Conservation (phyloP, 2,113 vertebrate species). For the Spea multiplicata region DNA sequence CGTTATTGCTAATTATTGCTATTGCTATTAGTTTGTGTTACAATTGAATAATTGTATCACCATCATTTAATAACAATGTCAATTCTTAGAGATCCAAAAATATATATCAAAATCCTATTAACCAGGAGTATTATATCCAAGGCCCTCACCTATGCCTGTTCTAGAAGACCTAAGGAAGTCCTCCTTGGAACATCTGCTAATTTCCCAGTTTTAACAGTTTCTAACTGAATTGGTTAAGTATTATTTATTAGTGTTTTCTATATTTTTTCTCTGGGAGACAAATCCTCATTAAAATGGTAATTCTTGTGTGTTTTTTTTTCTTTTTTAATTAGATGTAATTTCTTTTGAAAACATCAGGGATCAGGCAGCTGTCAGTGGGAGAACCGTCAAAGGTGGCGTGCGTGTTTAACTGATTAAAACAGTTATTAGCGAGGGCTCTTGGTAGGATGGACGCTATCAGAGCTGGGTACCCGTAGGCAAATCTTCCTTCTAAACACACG, state of each 20-base stretch:
- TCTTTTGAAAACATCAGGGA: constrained; percentile 36
- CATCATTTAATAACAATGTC: no score
- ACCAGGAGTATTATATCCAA: no score
- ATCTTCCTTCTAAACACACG: neutral
- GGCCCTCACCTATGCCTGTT: no score
- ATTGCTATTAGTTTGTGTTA: no score
- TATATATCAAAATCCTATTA: no score
- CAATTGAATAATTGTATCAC: no score
- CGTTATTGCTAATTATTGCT: no score
- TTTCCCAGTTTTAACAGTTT: neutral
- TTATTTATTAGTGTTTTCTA: neutral
- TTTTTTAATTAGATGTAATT: constrained; percentile 44
- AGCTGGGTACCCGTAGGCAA: neutral
- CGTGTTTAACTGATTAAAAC: constrained; percentile 42
- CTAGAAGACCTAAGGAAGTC: neutral
- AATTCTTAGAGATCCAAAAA: no score
- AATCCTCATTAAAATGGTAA: constrained; percentile 47
- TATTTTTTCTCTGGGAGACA: constrained; percentile 21
- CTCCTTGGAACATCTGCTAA: neutral
- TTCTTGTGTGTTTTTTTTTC: constrained; percentile 26
- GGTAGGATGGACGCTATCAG: neutral
- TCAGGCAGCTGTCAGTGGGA: constrained; percentile 41
- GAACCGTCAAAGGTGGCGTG: constrained; percentile 34
- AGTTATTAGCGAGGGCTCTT: constrained; percentile 36
- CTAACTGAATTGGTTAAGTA: constrained; percentile 33